Evolutionary conservation across 2,797 vertebrate genomes (phyloP), one percentile per base, ranked within the genome.

Genomic region (Echiichthys vipera): DNA sequence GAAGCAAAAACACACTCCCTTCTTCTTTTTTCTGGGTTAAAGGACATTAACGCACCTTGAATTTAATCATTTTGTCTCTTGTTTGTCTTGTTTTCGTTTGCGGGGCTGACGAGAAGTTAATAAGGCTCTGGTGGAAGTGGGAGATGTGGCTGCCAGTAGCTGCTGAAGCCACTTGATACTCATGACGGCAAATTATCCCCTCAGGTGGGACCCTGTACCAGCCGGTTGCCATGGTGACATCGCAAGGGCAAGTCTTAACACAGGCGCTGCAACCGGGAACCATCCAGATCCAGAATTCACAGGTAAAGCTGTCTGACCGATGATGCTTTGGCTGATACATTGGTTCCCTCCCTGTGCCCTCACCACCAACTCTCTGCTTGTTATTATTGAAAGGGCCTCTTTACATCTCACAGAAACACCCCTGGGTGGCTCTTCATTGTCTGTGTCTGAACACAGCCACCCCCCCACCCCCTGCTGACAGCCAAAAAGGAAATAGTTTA

Each of bases 181-280:
- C 78, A 88, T 81, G 69, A 89, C 29, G 63, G 66, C 83, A 86
- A 89, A 91, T 91, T 89, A 85, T 92, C 91, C 74, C 89, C 87
- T 43, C 80, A 99, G 98, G 98, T 94, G 98, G 97, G 93, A 96
- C 97, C 77, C 85, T 99, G 94, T 99, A 99, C 96, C 98, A 99
- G 94, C 98, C 98, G 0, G 98, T 99, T 96, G 94, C 98, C 11
- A 99, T 99, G 98, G 97, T 99, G 95, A 99, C 97, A 77, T 98
- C 98, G 57, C 98, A 99, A 94, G 98, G 97, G 91, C 98, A 99
- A 95, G 96, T 99, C 90, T 95, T 99, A 83, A 95, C 98, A 74
- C 98, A 99, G 90, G 95, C 95, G 80, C 95, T 99, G 84, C 94
- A 97, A 67, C 96, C 97, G 56, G 96, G 97, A 88, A 96, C 97